Percentiles rank a stretch among this genome's conserved stretches.
Evolutionary conservation across 1,140 invertebrate species (phyloP).

Genomic region (Caenorhabditis elegans): DNA sequence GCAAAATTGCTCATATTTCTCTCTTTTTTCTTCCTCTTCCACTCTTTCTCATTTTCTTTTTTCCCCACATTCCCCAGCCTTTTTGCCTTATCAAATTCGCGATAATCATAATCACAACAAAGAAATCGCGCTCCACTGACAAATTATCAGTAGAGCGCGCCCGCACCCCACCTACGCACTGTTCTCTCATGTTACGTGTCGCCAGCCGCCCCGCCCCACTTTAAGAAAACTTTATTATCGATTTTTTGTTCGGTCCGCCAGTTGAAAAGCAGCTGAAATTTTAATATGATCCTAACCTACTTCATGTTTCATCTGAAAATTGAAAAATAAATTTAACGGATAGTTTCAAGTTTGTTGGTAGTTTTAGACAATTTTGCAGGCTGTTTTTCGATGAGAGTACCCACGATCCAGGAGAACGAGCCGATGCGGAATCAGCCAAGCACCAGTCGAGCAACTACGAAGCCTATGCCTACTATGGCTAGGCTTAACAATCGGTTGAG

Average conservation of each 20-base stretch:
- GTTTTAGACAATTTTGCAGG: conserved; percentile 19
- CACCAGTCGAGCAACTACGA: not conserved
- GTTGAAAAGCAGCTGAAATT: too few relatives aligned
- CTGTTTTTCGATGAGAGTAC: not conserved
- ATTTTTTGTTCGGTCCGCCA: too few relatives aligned
- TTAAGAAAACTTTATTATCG: too few relatives aligned
- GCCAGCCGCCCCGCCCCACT: too few relatives aligned
- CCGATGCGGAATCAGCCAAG: not conserved
- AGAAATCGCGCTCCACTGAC: not conserved
- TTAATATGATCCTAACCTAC: too few relatives aligned
- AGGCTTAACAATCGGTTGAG: conserved; percentile 40
- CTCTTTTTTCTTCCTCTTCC: too few relatives aligned
- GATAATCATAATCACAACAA: conserved; percentile 22
- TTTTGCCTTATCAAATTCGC: not conserved
- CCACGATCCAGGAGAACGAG: not conserved
- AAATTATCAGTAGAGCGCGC: not conserved
- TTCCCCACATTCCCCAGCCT: not conserved
- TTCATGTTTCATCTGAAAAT: too few relatives aligned
- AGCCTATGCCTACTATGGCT: not conserved
- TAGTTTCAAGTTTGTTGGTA: too few relatives aligned
- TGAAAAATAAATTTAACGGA: too few relatives aligned
- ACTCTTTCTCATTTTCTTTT: too few relatives aligned
- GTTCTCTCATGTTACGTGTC: conserved; percentile 19
- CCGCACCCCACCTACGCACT: too few relatives aligned
- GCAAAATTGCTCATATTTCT: not conserved